Evolutionary conservation across 2,888 invertebrate genomes (phyloP).

Genomic region (Bruchidius siliquastri): DNA sequence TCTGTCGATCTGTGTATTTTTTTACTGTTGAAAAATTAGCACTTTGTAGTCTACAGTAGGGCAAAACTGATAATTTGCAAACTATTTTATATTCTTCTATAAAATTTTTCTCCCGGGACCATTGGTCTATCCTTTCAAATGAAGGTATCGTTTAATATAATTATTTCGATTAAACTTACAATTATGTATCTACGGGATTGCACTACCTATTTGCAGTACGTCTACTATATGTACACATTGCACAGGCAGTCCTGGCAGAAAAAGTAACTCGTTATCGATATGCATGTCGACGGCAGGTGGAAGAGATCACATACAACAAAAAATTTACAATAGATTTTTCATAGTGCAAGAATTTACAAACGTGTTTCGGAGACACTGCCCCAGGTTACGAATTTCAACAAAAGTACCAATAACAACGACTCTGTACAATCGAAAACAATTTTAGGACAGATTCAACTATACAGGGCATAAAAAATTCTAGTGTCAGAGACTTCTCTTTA

Average conservation of each 20-base stretch:
- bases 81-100: too few species aligned
- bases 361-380: not conserved
- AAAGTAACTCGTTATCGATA: slow-evolving; percentile 1
- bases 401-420: not conserved
- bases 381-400: not conserved
- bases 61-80: too few species aligned
- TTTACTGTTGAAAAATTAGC: too few species aligned
- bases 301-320: slow-evolving; percentile 20
- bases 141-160: too few species aligned
- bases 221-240: slow-evolving; percentile 38
- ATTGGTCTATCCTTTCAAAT: too few species aligned
- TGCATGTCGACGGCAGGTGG: slow-evolving; percentile 16
- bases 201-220: not conserved
- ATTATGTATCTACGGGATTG: not conserved
- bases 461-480: too few species aligned
- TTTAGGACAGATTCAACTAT: not conserved
- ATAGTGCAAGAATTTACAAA: not conserved
- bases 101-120: too few species aligned
- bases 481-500: too few species aligned
- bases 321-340: not conserved
- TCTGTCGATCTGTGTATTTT: too few species aligned
- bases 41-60: too few species aligned
- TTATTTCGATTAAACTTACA: too few species aligned
- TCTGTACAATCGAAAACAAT: not conserved
- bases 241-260: slow-evolving; percentile 42